Percentiles rank a stretch among this genome's conserved stretches.
Evolutionary conservation across 37 sponge, comb jelly and placozoan species (phyloP).

Genomic region (Spongia lamella): DNA sequence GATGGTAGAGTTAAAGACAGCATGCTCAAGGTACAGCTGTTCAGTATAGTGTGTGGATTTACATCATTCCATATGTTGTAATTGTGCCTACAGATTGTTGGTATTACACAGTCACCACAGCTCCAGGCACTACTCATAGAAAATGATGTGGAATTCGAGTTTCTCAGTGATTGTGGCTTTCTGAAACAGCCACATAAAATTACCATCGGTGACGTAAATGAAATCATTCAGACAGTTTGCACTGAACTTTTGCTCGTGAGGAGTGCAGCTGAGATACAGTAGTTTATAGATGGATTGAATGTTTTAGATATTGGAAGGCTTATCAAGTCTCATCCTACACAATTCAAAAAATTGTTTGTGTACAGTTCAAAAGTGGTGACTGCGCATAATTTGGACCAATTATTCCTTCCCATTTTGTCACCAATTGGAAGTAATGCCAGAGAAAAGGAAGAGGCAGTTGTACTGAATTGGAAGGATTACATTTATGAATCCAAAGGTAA

Average conservation of each 20-base stretch:
- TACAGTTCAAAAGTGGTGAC: not conserved
- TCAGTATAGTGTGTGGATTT: too few relatives aligned
- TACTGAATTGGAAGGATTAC: slow-evolving; percentile 9
- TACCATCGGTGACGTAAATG: not conserved
- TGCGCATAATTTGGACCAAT: not conserved
- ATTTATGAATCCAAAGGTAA: too few relatives aligned
- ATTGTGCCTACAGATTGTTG: too few relatives aligned
- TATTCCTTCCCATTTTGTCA: slow-evolving; percentile 3
- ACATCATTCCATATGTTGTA: too few relatives aligned
- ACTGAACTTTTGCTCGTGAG: not conserved
- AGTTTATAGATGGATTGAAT: too few relatives aligned
- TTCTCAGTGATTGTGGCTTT: slow-evolving; percentile 9
- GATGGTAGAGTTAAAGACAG: too few relatives aligned
- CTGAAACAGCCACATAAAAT: not conserved
- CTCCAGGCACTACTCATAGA: too few relatives aligned
- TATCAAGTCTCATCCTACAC: not conserved
- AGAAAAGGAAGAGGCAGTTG: slow-evolving; percentile 10
- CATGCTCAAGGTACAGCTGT: too few relatives aligned
- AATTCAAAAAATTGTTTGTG: not conserved
- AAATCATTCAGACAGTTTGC: not conserved
- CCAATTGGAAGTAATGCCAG: slow-evolving; percentile 7
- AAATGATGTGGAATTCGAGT: too few relatives aligned
- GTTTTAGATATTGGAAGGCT: not conserved
- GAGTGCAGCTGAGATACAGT: not conserved
- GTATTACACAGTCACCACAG: too few relatives aligned